These are phyloP conservation scores for Oscheius sp. DNA, from an alignment of 2,888 invertebrate species.

Conservation along the genomic window DNA sequence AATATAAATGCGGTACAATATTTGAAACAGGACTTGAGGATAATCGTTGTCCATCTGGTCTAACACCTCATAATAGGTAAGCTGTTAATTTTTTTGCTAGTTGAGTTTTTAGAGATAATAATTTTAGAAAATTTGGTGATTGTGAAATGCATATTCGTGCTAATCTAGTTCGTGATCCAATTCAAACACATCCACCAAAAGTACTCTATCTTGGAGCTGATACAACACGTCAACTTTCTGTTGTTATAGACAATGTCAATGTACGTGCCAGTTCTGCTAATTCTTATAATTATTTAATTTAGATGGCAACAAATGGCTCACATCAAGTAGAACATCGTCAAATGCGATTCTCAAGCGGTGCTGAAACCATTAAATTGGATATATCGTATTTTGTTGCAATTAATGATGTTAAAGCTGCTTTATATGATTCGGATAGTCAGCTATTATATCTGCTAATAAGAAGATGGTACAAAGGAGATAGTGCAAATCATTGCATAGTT, in stretches of 20 bases:
- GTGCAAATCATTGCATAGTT: neutral
- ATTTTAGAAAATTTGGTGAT: neutral
- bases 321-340: constrained; percentile 4
- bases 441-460: constrained; percentile 7
- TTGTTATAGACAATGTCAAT: neutral
- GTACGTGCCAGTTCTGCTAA: neutral
- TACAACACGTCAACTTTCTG: too few relatives aligned
- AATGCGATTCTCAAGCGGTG: neutral
- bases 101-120: too few relatives aligned
- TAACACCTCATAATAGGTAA: constrained; percentile 19
- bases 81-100: too few relatives aligned
- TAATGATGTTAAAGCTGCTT: neutral
- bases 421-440: constrained; percentile 17
- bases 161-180: constrained; percentile 7
- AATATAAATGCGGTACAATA: constrained; percentile 18
- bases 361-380: neutral
- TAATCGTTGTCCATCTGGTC: neutral
- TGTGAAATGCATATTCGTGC: neutral
- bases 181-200: constrained; percentile 1
- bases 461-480: neutral
- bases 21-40: neutral
- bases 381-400: neutral
- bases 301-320: neutral
- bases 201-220: constrained; percentile 16
- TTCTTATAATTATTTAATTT: neutral